A percentile compares a stretch with the other conserved stretches of the same genome.
Conservation (phyloP, 2,113 vertebrate species). For the Spheniscus mendiculus region DNA sequence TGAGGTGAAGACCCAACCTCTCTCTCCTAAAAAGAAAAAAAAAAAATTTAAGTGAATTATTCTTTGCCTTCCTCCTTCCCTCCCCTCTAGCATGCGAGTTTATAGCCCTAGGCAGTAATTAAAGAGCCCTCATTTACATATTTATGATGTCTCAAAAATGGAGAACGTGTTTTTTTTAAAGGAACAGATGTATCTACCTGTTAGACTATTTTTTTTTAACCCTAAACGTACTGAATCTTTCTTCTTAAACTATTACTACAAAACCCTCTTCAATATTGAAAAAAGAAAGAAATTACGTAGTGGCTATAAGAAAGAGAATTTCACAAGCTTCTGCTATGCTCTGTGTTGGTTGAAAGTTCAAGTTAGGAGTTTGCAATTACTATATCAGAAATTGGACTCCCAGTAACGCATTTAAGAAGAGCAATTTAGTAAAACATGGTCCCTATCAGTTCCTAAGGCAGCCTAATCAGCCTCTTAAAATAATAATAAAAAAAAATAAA, state of each 20-base stretch:
- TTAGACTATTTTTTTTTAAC: background rate
- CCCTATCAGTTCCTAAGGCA: background rate
- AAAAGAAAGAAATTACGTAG: background rate
- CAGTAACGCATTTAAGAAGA: background rate
- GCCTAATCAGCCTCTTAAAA: background rate
- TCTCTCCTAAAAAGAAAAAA: background rate
- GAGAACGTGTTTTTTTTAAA: constrained; percentile 32
- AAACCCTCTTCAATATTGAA: background rate
- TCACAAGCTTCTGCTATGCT: background rate
- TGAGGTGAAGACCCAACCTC: background rate
- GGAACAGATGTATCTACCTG: constrained; percentile 31
- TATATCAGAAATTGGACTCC: background rate
- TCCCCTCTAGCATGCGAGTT: background rate
- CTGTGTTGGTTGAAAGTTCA: background rate
- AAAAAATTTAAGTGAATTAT: background rate
- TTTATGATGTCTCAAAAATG: constrained; percentile 53
- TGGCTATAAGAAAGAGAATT: background rate
- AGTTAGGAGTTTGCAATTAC: background rate
- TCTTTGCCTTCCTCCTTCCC: background rate
- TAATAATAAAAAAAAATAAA: too few relatives aligned
- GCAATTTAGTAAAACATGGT: background rate
- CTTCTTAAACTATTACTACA: background rate
- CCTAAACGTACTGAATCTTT: background rate
- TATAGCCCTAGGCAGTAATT: constrained; percentile 60
- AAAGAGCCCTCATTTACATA: constrained; percentile 56